These are phyloP conservation scores for Melipona beecheii DNA, from an alignment of 2,888 invertebrate species.

Conservation along the genomic window DNA sequence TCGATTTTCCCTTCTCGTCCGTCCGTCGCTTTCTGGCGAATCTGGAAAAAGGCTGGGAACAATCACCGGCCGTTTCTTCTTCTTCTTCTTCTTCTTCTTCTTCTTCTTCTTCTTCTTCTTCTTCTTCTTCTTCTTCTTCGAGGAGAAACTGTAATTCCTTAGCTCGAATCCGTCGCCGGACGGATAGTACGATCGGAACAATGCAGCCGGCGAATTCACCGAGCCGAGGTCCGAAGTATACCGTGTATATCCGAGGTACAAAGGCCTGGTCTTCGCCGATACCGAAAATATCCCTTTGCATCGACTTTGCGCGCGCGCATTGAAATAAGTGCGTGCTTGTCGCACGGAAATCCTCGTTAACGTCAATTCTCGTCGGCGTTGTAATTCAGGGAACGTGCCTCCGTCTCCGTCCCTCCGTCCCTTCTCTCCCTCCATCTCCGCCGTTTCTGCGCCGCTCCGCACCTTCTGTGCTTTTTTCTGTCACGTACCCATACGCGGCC, in stretches of 20 bases:
- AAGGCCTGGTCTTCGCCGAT: conserved; percentile 45
- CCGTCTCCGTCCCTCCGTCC: conserved; percentile 6
- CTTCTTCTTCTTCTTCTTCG: too few species aligned
- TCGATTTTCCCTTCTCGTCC: too few species aligned
- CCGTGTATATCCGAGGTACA: conserved; percentile 26
- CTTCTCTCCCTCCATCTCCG: conserved; percentile 2
- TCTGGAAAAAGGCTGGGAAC: background rate
- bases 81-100: too few species aligned
- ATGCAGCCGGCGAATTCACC: conserved; percentile 45
- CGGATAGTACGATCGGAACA: conserved; percentile 42
- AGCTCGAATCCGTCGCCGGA: background rate
- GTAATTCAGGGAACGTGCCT: conserved; percentile 65
- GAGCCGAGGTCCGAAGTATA: conserved; percentile 5
- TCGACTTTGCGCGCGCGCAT: conserved; percentile 43
- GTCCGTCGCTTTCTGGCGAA: too few species aligned
- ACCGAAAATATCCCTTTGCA: conserved; percentile 52
- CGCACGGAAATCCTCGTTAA: conserved; percentile 72
- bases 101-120: too few species aligned
- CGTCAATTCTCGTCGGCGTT: conserved; percentile 70
- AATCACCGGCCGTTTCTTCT: background rate
- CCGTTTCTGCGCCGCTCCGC: conserved; percentile 1
- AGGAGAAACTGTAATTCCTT: background rate
- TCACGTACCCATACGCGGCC: conserved; percentile 48
- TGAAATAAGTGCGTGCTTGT: conserved; percentile 66
- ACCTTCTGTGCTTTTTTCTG: conserved; percentile 46